These are phyloP conservation scores for Pseudachorutes palmiensis DNA, from an alignment of 1,140 invertebrate genomes.

Conservation along the genomic window DNA sequence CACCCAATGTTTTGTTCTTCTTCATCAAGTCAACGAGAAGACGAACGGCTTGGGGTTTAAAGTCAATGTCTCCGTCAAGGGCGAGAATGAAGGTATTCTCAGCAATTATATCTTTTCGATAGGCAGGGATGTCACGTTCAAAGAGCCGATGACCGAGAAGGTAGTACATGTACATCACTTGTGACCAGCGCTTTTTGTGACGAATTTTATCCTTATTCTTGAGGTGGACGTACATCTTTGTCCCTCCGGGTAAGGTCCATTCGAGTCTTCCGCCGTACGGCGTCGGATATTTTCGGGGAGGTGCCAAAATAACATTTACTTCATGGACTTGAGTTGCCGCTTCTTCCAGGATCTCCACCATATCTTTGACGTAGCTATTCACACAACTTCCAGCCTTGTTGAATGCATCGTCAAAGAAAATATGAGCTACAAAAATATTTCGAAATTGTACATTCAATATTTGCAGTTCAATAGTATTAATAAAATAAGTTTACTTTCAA, in stretches of 20 bases:
- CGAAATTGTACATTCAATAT: background rate
- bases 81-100: conserved; percentile 52
- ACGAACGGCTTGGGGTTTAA: conserved; percentile 47
- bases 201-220: conserved; percentile 46
- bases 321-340: conserved; percentile 38
- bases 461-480: background rate
- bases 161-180: conserved; percentile 57
- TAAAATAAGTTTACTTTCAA: conserved; percentile 49
- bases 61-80: conserved; percentile 52
- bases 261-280: conserved; percentile 45
- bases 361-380: conserved; percentile 39
- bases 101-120: conserved; percentile 44
- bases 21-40: conserved; percentile 51
- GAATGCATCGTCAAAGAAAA: conserved; percentile 98
- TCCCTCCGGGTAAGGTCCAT: conserved; percentile 43
- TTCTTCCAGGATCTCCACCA: conserved; percentile 39
- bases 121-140: conserved; percentile 39
- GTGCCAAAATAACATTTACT: conserved; percentile 22
- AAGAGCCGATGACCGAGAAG: conserved; percentile 46
- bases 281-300: conserved; percentile 44
- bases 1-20: conserved; percentile 48
- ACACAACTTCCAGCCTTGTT: conserved; percentile 40
- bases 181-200: conserved; percentile 45
- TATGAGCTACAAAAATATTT: conserved; percentile 67
- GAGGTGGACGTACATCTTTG: conserved; percentile 43